These are phyloP conservation scores for Macrocentrus cingulum DNA, from an alignment of 1,140 invertebrate species.

Conservation along the genomic window DNA sequence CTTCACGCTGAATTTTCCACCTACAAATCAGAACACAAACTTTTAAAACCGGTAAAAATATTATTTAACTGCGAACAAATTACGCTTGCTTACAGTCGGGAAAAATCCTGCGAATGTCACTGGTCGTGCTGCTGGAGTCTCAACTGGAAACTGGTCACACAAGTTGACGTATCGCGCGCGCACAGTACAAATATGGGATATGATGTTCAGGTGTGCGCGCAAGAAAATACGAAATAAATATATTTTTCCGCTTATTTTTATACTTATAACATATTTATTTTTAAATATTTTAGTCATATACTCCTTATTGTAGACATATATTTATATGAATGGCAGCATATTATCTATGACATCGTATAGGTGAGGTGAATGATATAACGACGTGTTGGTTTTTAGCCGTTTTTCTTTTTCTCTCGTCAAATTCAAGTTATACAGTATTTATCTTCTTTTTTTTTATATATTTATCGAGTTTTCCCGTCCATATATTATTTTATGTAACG, in stretches of 20 bases:
- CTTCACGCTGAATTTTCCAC: too few relatives aligned
- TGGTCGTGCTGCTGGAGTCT: background rate
- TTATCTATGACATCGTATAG: conserved; percentile 55
- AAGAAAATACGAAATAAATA: too few relatives aligned
- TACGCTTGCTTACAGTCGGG: background rate
- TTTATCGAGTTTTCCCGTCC: background rate
- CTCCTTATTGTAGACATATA: conserved; percentile 58
- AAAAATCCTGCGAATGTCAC: background rate
- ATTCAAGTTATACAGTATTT: conserved; percentile 4
- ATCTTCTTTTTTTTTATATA: background rate
- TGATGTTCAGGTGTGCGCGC: too few relatives aligned
- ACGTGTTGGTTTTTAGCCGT: conserved; percentile 37
- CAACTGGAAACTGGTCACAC: background rate
- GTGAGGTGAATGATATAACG: conserved; percentile 52
- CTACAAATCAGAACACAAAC: too few relatives aligned
- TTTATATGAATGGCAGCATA: conserved; percentile 60
- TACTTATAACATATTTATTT: conserved; percentile 52
- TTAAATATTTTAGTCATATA: conserved; percentile 55
- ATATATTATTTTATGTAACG: conserved; percentile 2
- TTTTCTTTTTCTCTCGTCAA: conserved; percentile 16
- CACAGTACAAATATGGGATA: background rate
- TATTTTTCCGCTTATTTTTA: too few relatives aligned
- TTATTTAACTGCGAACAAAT: too few relatives aligned
- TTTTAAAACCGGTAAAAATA: too few relatives aligned
- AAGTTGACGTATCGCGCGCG: background rate